phyloP scores from a whole-genome alignment of 2,113 vertebrate genomes.

The Caracal caracal region DNA sequence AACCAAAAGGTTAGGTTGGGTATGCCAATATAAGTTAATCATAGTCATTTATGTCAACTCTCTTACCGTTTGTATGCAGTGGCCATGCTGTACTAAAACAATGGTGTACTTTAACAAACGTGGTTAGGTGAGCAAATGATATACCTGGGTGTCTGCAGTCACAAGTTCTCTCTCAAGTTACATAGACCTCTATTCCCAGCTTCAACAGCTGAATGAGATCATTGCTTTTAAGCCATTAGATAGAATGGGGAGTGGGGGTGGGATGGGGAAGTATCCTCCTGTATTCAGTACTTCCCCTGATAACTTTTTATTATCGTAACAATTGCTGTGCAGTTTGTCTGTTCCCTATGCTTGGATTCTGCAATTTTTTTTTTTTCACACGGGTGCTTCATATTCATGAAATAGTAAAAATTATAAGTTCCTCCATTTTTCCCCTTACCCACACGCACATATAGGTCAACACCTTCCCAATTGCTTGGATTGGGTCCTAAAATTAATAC shows the following conservation, averaged over 20 bases:
- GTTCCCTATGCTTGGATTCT: not conserved
- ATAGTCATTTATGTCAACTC: not conserved
- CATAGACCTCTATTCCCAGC: not conserved
- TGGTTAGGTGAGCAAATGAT: not conserved
- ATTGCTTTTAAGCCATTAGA: not conserved
- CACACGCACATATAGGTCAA: not conserved
- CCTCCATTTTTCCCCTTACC: not conserved
- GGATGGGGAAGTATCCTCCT: not conserved
- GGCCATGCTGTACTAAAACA: not conserved
- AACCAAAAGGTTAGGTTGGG: not conserved
- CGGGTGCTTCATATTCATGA: not conserved
- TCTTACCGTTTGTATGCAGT: not conserved
- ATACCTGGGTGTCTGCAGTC: not conserved
- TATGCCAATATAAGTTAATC: not conserved
- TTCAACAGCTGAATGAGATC: not conserved
- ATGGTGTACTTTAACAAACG: not conserved
- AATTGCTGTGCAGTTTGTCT: not conserved
- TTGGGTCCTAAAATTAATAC: constrained; percentile 9
- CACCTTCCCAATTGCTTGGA: not conserved
- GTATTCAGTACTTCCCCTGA: not conserved
- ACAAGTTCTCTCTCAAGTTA: not conserved
- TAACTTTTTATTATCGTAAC: not conserved
- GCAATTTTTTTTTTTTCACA: not conserved
- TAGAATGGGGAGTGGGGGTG: not conserved
- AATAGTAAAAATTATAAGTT: not conserved